These are phyloP conservation scores for Palloptera scutellata DNA, from an alignment of 2,888 invertebrate species.

Conservation along the genomic window DNA sequence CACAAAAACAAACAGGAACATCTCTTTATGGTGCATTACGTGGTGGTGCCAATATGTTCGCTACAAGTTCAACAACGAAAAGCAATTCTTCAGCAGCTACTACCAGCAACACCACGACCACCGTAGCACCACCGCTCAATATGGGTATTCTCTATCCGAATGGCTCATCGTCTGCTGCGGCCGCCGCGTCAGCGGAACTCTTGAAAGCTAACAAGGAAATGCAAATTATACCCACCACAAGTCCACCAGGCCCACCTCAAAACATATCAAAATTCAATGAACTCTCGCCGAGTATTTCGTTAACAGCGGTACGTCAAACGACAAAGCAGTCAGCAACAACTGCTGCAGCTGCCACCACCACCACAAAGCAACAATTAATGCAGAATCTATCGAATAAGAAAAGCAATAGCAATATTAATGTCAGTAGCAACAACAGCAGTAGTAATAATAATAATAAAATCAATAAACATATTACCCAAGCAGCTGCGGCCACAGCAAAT, in stretches of 20 bases:
- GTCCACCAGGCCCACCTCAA: conserved; percentile 51
- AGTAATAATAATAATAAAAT: background rate
- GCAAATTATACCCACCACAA: conserved; percentile 57
- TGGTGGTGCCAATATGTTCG: background rate
- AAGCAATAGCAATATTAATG: conserved; percentile 12
- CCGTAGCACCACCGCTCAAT: conserved; percentile 35
- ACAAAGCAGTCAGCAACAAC: conserved; percentile 21
- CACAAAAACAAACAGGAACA: conserved; percentile 33
- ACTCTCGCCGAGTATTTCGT: conserved; percentile 55
- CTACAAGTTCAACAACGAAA: too few relatives aligned
- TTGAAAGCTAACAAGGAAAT: conserved; percentile 48
- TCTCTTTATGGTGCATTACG: conserved; percentile 32
- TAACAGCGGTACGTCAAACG: conserved; percentile 48
- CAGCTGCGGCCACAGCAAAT: conserved; percentile 3
- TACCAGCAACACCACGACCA: conserved; percentile 1
- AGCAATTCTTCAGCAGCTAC: too few relatives aligned
- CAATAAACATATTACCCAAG: background rate
- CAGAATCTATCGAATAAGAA: conserved; percentile 13
- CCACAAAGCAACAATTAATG: background rate
- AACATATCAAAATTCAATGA: conserved; percentile 55
- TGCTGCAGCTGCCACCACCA: background rate
- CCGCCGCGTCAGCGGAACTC: conserved; percentile 36
- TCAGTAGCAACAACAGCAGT: conserved; percentile 17
- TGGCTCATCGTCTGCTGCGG: conserved; percentile 17
- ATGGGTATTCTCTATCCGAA: conserved; percentile 46